A percentile compares a stretch with the other conserved stretches of the same genome.
Conservation (phyloP, 2,113 vertebrate genomes). For the Spermophilus dauricus region DNA sequence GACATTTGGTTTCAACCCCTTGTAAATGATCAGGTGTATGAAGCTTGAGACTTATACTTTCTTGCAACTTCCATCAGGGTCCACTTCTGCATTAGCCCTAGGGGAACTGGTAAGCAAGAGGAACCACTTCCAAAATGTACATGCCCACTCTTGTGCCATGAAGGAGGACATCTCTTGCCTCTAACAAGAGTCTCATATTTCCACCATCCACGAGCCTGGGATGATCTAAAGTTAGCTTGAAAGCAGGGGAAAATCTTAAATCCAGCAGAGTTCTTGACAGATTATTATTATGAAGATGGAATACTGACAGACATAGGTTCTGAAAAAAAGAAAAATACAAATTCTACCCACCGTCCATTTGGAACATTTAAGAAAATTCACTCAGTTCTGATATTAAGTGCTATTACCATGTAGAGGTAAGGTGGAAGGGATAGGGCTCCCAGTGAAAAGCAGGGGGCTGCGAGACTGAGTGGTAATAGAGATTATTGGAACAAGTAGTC, state of each 20-base stretch:
- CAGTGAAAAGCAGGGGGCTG: accelerated
- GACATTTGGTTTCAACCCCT: background rate
- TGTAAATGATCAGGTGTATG: background rate
- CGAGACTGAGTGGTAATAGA: background rate
- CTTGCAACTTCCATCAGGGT: accelerated
- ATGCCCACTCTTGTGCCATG: background rate
- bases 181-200: background rate
- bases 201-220: background rate
- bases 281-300: background rate
- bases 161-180: background rate
- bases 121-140: background rate
- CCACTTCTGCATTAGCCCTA: background rate
- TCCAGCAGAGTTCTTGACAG: background rate
- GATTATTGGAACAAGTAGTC: background rate
- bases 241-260: background rate
- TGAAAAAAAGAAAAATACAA: background rate
- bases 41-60: background rate
- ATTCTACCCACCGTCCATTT: background rate
- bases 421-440: background rate
- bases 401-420: too few relatives aligned
- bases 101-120: background rate
- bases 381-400: background rate
- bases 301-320: background rate
- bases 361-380: background rate
- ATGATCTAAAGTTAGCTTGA: background rate